Evolutionary conservation across 1,140 invertebrate genomes (phyloP), one percentile per base, ranked within the genome.

Genomic region (Pachyrhynchus sulphureomaculatus): DNA sequence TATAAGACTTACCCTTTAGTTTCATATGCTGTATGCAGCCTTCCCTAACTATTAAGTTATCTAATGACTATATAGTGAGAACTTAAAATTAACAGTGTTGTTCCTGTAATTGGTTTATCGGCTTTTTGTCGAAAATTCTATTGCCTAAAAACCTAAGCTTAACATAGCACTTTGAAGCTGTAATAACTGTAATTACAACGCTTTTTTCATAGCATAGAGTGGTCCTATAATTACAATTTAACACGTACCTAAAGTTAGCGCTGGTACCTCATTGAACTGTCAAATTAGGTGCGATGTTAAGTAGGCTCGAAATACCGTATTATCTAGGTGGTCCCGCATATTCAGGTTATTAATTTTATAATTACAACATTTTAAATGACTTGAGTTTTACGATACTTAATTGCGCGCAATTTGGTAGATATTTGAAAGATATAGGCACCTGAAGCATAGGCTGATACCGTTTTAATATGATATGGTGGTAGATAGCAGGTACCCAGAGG

Each of bases 141-240:
- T n/a, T n/a, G n/a, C n/a, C n/a, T n/a, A n/a, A n/a, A n/a, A n/a
- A n/a, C n/a, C n/a, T n/a, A n/a, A n/a, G n/a, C 33, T 48, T 34
- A 57, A 57, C 18, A 20, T 57, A 26, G 39, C 54, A 47, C 44
- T 57, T 57, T 57, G 26, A 34, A 57, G 13, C 29, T 37, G 54
- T 57, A 57, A 57, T 57, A 44, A 57, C 54, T 36, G 42, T 57
- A 57, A 57, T 57, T 57, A 57, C 54, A 21, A n/a, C n/a, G 1
- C 13, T 23, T 29, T 57, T 57, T 48, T n/a, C 47, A 45, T 57
- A 41, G 24, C 42, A 47, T 57, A 57, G 42, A 57, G 29, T 47
- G 42, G 54, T 57, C 54, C 33, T 57, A 47, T 57, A 57, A 57
- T 57, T 57, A 57, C 42, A 47, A 57, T 47, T 57, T 37, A 57